Evolutionary conservation across 2,113 vertebrate genomes (phyloP).

Genomic region (Grammomys dolichurus): DNA sequence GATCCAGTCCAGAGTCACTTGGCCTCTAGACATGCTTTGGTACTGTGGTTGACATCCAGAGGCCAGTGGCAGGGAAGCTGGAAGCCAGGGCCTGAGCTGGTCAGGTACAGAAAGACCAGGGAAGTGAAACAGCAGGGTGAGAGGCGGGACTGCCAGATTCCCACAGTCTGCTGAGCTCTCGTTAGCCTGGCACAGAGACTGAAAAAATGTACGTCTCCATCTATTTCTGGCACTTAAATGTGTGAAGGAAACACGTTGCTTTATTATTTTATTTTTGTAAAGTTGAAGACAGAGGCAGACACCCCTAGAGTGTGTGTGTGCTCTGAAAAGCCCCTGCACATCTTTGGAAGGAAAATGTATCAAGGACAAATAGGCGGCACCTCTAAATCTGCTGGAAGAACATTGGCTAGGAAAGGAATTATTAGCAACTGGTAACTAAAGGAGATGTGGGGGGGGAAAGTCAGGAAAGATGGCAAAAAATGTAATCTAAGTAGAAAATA

Average conservation of each 20-base stretch:
- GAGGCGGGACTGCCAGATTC: background rate
- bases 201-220: constrained; percentile 77
- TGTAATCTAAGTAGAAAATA: background rate
- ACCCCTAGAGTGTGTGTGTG: constrained; percentile 1
- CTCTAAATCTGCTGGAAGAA: constrained; percentile 11
- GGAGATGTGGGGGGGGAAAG: constrained; percentile 6
- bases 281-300: constrained; percentile 80
- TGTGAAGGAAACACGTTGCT: constrained; percentile 80
- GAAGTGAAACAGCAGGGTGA: background rate
- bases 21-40: background rate
- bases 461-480: background rate
- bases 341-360: constrained; percentile 57
- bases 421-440: background rate
- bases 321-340: background rate
- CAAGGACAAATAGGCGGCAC: constrained; percentile 63
- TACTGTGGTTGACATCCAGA: constrained; percentile 50
- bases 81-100: background rate
- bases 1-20: constrained; percentile 10
- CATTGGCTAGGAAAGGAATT: background rate
- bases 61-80: constrained; percentile 46
- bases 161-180: constrained; percentile 63
- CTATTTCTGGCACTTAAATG: constrained; percentile 82
- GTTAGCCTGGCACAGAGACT: constrained; percentile 58
- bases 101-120: background rate
- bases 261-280: constrained; percentile 78